Percentiles rank a stretch among this genome's conserved stretches.
Conservation (phyloP, 1,140 invertebrate species). For the Atta texana region DNA sequence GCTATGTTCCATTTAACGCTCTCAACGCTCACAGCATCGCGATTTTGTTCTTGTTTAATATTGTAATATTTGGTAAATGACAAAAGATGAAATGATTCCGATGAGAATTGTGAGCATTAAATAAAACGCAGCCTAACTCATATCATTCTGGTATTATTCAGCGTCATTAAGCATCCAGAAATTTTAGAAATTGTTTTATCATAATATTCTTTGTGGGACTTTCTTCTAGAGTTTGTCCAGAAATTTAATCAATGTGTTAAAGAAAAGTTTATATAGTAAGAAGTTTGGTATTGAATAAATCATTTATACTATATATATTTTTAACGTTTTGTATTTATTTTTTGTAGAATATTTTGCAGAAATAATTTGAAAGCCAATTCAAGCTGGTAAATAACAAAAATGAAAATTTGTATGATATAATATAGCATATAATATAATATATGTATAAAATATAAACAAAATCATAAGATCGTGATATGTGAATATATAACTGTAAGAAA, state of each 20-base stretch:
- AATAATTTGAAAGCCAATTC: background rate
- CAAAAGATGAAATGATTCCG: no score
- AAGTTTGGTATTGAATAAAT: no score
- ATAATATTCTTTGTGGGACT: background rate
- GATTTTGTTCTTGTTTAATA: no score
- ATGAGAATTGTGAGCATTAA: no score
- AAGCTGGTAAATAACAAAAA: background rate
- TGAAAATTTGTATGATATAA: background rate
- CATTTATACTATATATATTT: no score
- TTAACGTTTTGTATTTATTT: background rate
- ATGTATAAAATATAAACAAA: no score
- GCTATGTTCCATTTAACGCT: no score
- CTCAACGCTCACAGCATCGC: no score
- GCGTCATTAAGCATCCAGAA: background rate
- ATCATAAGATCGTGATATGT: no score
- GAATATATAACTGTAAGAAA: no score
- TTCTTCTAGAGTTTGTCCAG: background rate
- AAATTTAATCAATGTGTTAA: background rate
- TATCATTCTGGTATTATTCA: background rate
- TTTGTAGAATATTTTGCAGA: background rate
- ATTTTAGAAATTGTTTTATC: background rate
- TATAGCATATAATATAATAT: no score
- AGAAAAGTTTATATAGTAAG: background rate
- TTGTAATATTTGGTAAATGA: no score
- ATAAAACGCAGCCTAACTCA: background rate